These are phyloP conservation scores for Frieseomelitta varia DNA, from an alignment of 1,140 invertebrate species.

Conservation along the genomic window DNA sequence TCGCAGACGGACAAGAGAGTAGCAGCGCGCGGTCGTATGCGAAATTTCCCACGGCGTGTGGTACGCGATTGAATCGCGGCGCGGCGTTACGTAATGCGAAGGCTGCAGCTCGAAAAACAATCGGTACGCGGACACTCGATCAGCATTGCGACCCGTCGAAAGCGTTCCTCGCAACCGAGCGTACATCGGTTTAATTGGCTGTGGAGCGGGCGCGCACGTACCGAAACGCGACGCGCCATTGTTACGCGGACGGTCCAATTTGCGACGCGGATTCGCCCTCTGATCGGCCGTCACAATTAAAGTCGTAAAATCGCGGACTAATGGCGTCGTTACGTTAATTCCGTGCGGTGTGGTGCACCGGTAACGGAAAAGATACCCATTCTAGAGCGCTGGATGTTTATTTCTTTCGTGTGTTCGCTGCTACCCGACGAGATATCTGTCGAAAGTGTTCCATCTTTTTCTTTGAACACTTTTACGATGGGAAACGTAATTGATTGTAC, in stretches of 20 bases:
- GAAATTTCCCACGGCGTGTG: constrained; percentile 34
- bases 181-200: constrained; percentile 60
- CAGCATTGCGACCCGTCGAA: constrained; percentile 45
- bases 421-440: not conserved
- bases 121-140: constrained; percentile 40
- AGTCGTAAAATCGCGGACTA: constrained; percentile 68
- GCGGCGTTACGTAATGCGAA: constrained; percentile 31
- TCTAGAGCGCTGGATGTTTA: not conserved
- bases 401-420: not conserved
- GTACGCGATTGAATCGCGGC: constrained; percentile 31
- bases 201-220: constrained; percentile 49
- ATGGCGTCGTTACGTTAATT: constrained; percentile 70
- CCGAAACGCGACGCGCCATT: constrained; percentile 49
- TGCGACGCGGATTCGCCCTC: constrained; percentile 51
- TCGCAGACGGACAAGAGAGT: constrained; percentile 3
- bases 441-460: not conserved
- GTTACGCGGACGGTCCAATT: constrained; percentile 58
- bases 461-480: too few relatives aligned
- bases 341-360: constrained; percentile 4
- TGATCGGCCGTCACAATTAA: constrained; percentile 66
- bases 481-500: too few relatives aligned
- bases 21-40: constrained; percentile 14
- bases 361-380: not conserved
- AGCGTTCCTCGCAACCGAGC: constrained; percentile 54
- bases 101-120: constrained; percentile 36